Evolutionary conservation across 2,888 invertebrate species (phyloP).

Genomic region (Ptychoptera contaminata): DNA sequence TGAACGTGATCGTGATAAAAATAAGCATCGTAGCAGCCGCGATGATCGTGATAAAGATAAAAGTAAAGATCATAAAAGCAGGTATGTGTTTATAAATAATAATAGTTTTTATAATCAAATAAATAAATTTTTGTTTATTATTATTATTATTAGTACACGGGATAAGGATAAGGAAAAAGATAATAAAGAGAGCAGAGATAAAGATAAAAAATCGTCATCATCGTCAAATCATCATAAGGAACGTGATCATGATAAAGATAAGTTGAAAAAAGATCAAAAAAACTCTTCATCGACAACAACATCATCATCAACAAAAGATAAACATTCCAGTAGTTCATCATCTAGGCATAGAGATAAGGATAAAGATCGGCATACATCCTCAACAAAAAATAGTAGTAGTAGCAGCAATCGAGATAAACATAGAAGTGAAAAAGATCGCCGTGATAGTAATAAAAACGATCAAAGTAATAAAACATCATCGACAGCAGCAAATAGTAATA

Average conservation of each 20-base stretch:
- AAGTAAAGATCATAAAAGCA: conserved; percentile 31
- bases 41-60: conserved; percentile 25
- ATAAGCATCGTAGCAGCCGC: conserved; percentile 20
- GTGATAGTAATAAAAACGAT: conserved; percentile 30
- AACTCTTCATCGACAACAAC: conserved; percentile 9
- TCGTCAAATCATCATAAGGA: conserved; percentile 21
- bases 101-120: background rate
- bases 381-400: conserved; percentile 22
- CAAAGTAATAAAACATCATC: background rate
- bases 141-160: background rate
- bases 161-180: conserved; percentile 9
- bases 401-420: conserved; percentile 23
- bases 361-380: conserved; percentile 24
- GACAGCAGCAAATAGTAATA: conserved; percentile 18
- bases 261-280: conserved; percentile 15
- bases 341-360: conserved; percentile 22
- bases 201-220: conserved; percentile 13
- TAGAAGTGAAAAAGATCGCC: conserved; percentile 24
- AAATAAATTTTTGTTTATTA: background rate
- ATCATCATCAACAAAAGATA: conserved; percentile 27
- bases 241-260: conserved; percentile 27
- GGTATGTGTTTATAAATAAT: background rate
- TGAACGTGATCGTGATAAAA: conserved; percentile 22
- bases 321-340: conserved; percentile 28
- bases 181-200: conserved; percentile 17